Conservation (phyloP, 2,113 vertebrate species). For the Sinocyclocheilus anshuiensis region DNA sequence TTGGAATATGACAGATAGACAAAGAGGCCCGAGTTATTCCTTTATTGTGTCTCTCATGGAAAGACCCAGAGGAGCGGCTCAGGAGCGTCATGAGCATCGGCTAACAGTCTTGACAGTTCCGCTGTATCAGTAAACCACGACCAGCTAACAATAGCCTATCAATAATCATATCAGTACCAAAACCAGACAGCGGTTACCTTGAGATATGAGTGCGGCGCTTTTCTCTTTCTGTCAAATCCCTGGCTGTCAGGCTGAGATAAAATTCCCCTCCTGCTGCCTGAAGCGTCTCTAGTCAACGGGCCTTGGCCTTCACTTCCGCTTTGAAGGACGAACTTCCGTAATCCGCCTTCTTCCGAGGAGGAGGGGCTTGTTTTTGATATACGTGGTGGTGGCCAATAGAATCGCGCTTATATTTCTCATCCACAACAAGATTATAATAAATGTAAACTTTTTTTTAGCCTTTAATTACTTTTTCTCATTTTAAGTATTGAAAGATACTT, state of each 20-base stretch:
- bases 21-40: background rate
- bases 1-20: background rate
- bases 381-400: constrained; percentile 44
- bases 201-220: background rate
- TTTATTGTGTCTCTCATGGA: background rate
- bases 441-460: background rate
- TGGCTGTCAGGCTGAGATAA: constrained; percentile 63
- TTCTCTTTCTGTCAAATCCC: background rate
- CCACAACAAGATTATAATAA: background rate
- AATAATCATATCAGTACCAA: background rate
- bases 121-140: background rate
- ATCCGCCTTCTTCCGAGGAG: constrained; percentile 75
- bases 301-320: constrained; percentile 80
- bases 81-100: constrained; percentile 22
- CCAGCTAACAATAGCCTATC: background rate
- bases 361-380: constrained; percentile 57
- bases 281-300: constrained; percentile 66
- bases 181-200: constrained; percentile 24
- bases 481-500: background rate
- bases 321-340: constrained; percentile 71
- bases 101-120: constrained; percentile 25
- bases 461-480: background rate
- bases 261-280: constrained; percentile 63
- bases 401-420: background rate
- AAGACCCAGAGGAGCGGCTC: constrained; percentile 32